Evolutionary conservation across 2,113 vertebrate species (phyloP).

Genomic region (Scartelaos histophorus): DNA sequence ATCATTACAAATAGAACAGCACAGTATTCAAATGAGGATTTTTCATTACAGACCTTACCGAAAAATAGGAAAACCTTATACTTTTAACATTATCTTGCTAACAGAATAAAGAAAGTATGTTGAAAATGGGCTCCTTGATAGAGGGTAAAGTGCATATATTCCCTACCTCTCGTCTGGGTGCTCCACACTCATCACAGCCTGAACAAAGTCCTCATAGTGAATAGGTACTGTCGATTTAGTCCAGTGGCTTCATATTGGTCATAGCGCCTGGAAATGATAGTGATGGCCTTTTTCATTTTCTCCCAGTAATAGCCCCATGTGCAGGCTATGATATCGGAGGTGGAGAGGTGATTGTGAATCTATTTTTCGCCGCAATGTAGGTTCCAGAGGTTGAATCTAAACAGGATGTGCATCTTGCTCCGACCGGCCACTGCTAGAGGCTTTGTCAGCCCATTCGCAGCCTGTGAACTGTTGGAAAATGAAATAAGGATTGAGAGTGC

Average conservation of each 20-base stretch:
- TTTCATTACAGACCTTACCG: neutral
- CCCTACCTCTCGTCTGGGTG: constrained; percentile 5
- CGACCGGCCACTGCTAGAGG: constrained; percentile 55
- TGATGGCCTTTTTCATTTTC: constrained; percentile 50
- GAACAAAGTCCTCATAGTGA: constrained; percentile 37
- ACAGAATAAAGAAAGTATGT: neutral
- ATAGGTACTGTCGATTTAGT: constrained; percentile 27
- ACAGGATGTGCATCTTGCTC: constrained; percentile 31
- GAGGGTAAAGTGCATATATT: neutral
- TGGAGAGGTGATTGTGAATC: constrained; percentile 51
- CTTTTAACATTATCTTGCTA: neutral
- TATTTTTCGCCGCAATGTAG: constrained; percentile 30
- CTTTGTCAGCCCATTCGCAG: constrained; percentile 40
- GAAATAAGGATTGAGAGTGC: constrained; percentile 38
- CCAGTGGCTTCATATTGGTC: constrained; percentile 31
- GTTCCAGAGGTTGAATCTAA: constrained; percentile 47
- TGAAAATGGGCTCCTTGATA: neutral
- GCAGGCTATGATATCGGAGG: constrained; percentile 53
- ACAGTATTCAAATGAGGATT: neutral
- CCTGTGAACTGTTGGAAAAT: constrained; percentile 25
- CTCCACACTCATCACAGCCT: constrained; percentile 27
- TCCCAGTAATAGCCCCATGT: constrained; percentile 48
- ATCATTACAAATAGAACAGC: too few species aligned
- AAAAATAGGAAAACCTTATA: neutral
- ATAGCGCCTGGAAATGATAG: constrained; percentile 44